These are phyloP conservation scores for Puntigrus tetrazona DNA, from an alignment of 2,113 vertebrate species.

Conservation along the genomic window DNA sequence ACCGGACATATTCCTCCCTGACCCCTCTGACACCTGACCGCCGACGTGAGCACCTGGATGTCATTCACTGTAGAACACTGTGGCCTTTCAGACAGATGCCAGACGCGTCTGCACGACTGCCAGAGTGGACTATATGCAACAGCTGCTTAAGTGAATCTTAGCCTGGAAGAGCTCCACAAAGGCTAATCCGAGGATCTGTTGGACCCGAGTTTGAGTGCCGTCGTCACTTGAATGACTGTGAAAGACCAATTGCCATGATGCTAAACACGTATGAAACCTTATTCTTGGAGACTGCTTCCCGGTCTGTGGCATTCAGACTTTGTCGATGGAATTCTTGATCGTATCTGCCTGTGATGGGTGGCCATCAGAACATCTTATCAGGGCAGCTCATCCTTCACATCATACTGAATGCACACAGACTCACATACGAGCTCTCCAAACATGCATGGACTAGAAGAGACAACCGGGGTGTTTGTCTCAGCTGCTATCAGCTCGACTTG, in stretches of 20 bases:
- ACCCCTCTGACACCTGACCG: background rate
- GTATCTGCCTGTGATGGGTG: slow-evolving; percentile 25
- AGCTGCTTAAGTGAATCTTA: slow-evolving; percentile 5
- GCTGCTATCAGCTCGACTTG: slow-evolving; percentile 50
- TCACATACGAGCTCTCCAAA: slow-evolving; percentile 14
- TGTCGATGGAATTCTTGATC: slow-evolving; percentile 30
- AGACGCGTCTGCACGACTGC: slow-evolving; percentile 43
- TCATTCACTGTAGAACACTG: background rate
- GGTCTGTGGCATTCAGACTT: background rate
- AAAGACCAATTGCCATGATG: background rate
- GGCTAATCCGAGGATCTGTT: slow-evolving; percentile 46
- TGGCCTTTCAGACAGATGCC: slow-evolving; percentile 15
- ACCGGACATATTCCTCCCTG: background rate
- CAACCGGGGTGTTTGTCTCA: slow-evolving; percentile 32
- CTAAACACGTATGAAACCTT: background rate
- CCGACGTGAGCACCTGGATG: background rate
- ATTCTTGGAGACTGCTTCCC: background rate
- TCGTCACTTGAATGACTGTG: slow-evolving; percentile 13
- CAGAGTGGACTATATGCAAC: slow-evolving; percentile 8
- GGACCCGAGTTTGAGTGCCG: slow-evolving; percentile 22
- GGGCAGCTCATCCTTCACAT: slow-evolving; percentile 15
- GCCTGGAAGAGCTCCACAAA: slow-evolving; percentile 39
- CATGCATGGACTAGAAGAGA: slow-evolving; percentile 35
- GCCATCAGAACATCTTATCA: slow-evolving; percentile 38
- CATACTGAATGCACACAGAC: background rate